Evolutionary conservation across 2,797 vertebrate species (phyloP).

Genomic region (Paramormyrops hopkinsi): DNA sequence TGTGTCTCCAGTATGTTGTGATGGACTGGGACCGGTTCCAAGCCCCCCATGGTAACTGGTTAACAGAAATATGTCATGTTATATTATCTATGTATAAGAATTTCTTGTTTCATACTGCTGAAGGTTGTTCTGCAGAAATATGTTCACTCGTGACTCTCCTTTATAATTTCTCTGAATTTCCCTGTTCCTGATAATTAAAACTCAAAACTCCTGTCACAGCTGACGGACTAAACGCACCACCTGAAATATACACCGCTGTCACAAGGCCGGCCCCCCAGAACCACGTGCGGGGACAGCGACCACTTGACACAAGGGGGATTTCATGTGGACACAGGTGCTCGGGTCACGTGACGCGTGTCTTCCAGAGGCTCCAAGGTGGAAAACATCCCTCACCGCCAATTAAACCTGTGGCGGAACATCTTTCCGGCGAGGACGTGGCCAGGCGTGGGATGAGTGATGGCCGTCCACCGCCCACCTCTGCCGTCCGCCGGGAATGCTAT

Average conservation of each 20-base stretch:
- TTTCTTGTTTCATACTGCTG: not conserved
- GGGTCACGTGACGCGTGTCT: not conserved
- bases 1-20: not conserved
- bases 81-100: not conserved
- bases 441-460: not conserved
- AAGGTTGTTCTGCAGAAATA: not conserved
- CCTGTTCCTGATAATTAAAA: conserved; percentile 14
- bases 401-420: conserved; percentile 4
- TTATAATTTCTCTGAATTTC: not conserved
- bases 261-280: not conserved
- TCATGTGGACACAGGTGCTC: not conserved
- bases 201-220: not conserved
- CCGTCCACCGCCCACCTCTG: not conserved
- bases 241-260: not conserved
- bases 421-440: not conserved
- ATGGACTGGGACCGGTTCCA: not conserved
- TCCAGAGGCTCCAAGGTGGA: not conserved
- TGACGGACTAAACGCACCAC: not conserved
- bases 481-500: conserved; percentile 15
- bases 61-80: not conserved
- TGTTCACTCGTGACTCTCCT: not conserved
- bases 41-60: not conserved
- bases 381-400: not conserved
- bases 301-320: not conserved
- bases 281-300: not conserved